Conservation (phyloP, 92 coral and sea anemone species). For the Parazoanthus darwini region DNA sequence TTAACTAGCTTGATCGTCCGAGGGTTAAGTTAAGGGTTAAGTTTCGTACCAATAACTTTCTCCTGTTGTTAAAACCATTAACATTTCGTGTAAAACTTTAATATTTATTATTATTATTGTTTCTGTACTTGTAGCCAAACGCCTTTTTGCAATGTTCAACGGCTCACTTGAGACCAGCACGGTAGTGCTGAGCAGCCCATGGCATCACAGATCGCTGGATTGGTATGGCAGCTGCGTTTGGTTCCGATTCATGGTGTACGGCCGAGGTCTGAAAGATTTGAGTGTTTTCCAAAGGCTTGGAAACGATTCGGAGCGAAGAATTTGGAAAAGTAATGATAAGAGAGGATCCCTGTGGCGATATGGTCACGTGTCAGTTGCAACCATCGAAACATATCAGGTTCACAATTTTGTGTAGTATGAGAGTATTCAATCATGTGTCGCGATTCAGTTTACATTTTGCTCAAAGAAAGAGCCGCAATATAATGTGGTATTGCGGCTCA, state of each 20-base stretch:
- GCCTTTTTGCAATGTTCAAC: conserved; percentile 24
- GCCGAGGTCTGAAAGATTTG: conserved; percentile 53
- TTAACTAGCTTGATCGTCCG: too few species aligned
- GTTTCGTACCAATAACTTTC: too few species aligned
- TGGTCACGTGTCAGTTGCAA: conserved; percentile 60
- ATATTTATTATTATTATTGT: background rate
- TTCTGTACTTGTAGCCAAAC: background rate
- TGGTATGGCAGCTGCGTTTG: conserved; percentile 58
- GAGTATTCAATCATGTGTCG: too few species aligned
- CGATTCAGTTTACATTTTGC: too few species aligned
- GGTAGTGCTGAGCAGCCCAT: conserved; percentile 47
- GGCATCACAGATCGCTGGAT: conserved; percentile 46
- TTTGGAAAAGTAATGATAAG: conserved; percentile 52
- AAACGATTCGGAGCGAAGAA: conserved; percentile 36
- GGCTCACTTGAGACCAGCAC: background rate
- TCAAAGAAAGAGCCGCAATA: too few species aligned
- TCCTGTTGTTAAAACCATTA: too few species aligned
- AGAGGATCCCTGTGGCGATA: conserved; percentile 47
- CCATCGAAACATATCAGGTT: conserved; percentile 54
- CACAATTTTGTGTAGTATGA: background rate
- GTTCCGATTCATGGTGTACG: conserved; percentile 61
- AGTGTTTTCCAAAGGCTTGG: conserved; percentile 47
- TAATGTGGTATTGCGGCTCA: too few species aligned
- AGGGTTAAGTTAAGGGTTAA: too few species aligned
- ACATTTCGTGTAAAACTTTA: background rate